A percentile compares a stretch with the other conserved stretches of the same genome.
phyloP scores from a whole-genome alignment of 2,113 vertebrate species.

The Lycocorax pyrrhopterus region DNA sequence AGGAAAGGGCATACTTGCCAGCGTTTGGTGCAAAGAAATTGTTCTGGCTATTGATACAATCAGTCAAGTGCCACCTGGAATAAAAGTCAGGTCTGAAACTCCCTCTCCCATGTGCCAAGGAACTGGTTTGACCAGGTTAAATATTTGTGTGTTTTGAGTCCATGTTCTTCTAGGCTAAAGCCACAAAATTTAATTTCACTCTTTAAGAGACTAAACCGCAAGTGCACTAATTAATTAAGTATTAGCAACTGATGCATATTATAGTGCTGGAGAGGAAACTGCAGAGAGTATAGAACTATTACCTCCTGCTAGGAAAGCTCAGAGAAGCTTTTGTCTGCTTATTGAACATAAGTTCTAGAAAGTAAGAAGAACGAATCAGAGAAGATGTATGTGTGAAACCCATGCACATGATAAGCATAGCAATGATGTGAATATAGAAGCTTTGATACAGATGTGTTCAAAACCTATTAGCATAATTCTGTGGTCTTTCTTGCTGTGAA shows the following conservation, averaged over 20 bases:
- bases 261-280: background rate
- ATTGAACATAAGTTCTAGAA: slow-evolving; percentile 4
- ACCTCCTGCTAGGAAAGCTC: slow-evolving; percentile 34
- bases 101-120: background rate
- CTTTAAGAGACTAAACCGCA: slow-evolving; percentile 33
- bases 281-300: slow-evolving; percentile 29
- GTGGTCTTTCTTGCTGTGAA: background rate
- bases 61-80: background rate
- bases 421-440: background rate
- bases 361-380: slow-evolving; percentile 5
- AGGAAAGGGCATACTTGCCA: background rate
- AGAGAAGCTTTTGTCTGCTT: slow-evolving; percentile 15
- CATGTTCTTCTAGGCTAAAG: slow-evolving; percentile 17
- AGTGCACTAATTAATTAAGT: slow-evolving; percentile 64
- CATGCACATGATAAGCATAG: slow-evolving; percentile 1
- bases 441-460: background rate
- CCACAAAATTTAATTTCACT: slow-evolving; percentile 58
- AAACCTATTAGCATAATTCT: background rate
- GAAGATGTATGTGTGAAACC: slow-evolving; percentile 14
- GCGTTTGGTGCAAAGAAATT: background rate
- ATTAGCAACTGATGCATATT: slow-evolving; percentile 24
- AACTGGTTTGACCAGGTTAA: background rate
- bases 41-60: background rate
- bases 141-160: background rate
- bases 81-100: background rate